phyloP scores from a whole-genome alignment of 2,797 vertebrate genomes.

The Alca torda region DNA sequence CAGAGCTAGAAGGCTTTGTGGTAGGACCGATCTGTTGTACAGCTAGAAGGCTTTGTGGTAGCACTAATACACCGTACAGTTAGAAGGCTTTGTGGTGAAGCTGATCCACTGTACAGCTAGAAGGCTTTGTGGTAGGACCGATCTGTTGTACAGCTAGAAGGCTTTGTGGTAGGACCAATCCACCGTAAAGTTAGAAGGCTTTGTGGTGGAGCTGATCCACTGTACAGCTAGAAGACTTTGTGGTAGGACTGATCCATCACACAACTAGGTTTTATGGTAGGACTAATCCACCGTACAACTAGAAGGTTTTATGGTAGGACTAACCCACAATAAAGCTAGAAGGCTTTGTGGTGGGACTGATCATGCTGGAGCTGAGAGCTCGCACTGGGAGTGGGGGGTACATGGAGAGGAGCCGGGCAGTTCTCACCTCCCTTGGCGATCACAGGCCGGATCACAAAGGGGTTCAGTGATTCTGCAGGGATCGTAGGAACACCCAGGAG shows the following conservation, averaged over 20 bases:
- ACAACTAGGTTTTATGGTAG: not conserved
- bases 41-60: not conserved
- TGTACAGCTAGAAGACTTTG: not conserved
- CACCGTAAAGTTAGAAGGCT: accelerated
- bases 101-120: accelerated
- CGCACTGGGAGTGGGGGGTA: accelerated
- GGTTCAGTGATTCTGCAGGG: not conserved
- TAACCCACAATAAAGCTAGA: no score
- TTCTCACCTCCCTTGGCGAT: accelerated
- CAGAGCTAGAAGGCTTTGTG: accelerated
- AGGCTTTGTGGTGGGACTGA: not conserved
- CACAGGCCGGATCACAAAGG: not conserved
- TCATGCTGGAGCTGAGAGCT: not conserved
- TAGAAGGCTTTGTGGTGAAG: not conserved
- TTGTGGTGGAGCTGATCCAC: no score
- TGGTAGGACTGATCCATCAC: not conserved
- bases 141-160: not conserved
- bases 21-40: no score
- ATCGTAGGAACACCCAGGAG: not conserved
- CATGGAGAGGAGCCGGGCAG: not conserved
- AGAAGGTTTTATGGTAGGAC: not conserved
- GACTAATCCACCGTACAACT: accelerated
- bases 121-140: not conserved
- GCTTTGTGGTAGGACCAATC: not conserved
- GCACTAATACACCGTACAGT: no score